Evolutionary conservation across 2,888 invertebrate genomes (phyloP).

Genomic region (Dromius quadrimaculatus): DNA sequence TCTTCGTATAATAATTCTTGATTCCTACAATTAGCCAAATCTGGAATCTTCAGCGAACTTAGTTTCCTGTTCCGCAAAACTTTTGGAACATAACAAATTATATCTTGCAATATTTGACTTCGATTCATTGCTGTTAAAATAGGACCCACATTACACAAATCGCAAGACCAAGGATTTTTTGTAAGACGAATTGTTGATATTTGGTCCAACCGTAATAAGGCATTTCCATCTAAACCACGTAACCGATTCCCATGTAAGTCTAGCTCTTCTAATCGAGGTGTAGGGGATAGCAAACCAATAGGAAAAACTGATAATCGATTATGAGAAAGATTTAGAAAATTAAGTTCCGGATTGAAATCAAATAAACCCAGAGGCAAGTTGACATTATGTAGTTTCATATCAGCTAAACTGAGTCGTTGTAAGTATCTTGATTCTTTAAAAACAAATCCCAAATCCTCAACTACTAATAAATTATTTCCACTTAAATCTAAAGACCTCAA

Average conservation of each 20-base stretch:
- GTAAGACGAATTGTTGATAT: constrained; percentile 66
- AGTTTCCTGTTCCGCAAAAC: constrained; percentile 69
- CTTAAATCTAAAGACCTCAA: constrained; percentile 76
- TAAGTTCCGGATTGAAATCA: constrained; percentile 71
- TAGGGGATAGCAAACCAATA: constrained; percentile 69
- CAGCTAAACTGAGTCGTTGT: constrained; percentile 71
- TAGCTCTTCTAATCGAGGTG: constrained; percentile 72
- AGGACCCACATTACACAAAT: constrained; percentile 74
- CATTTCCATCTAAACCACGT: constrained; percentile 72
- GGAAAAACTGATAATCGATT: constrained; percentile 75
- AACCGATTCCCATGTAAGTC: constrained; percentile 81
- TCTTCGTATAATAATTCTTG: constrained; percentile 70
- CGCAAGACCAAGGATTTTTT: constrained; percentile 76
- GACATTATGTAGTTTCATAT: constrained; percentile 68
- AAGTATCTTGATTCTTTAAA: constrained; percentile 70
- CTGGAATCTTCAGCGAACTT: constrained; percentile 63
- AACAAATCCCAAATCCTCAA: constrained; percentile 69
- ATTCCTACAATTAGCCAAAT: constrained; percentile 69
- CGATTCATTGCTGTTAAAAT: constrained; percentile 73
- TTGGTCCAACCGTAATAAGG: constrained; percentile 69
- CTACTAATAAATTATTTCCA: constrained; percentile 74
- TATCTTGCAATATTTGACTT: constrained; percentile 68
- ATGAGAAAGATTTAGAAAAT: constrained; percentile 77
- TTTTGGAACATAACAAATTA: constrained; percentile 73
- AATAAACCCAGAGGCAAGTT: constrained; percentile 72